Conservation (phyloP, 2,797 vertebrate genomes). For the Microctenopoma lineatum region DNA sequence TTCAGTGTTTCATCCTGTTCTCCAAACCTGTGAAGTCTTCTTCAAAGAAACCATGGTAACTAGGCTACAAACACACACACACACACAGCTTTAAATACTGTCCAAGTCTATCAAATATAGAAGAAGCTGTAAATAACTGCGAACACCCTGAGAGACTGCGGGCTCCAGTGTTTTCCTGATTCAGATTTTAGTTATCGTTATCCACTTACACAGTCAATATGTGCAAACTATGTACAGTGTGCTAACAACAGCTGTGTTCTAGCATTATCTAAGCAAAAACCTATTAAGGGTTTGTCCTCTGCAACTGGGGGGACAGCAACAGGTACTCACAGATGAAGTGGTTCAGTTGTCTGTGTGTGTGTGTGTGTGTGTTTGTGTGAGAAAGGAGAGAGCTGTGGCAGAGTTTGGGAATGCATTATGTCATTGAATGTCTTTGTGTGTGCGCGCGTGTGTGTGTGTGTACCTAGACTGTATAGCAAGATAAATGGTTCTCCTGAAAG, state of each 20-base stretch:
- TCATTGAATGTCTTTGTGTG: neutral
- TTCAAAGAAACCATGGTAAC: slow-evolving; percentile 56
- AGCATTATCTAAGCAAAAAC: no score
- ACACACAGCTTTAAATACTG: slow-evolving; percentile 51
- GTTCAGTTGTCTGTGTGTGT: neutral
- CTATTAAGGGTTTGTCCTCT: no score
- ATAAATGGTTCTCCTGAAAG: slow-evolving; percentile 97
- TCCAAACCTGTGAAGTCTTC: slow-evolving; percentile 29
- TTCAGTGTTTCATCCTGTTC: slow-evolving; percentile 28
- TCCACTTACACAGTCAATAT: no score
- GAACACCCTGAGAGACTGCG: slow-evolving; percentile 48
- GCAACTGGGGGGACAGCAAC: no score
- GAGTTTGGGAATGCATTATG: no score
- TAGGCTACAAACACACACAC: slow-evolving; percentile 1
- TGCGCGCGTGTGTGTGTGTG: slow-evolving; percentile 23
- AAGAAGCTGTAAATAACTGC: slow-evolving; percentile 56
- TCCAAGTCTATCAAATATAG: slow-evolving; percentile 59
- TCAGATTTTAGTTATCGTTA: no score
- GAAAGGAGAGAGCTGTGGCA: no score
- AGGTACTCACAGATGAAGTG: neutral
- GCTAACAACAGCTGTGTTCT: no score
- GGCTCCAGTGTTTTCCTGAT: slow-evolving; percentile 17
- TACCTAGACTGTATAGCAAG: slow-evolving; percentile 99
- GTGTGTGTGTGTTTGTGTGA: slow-evolving; percentile 13
- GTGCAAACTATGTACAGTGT: no score